phyloP scores from a whole-genome alignment of 1,140 invertebrate species.

The Nasonia giraulti region DNA sequence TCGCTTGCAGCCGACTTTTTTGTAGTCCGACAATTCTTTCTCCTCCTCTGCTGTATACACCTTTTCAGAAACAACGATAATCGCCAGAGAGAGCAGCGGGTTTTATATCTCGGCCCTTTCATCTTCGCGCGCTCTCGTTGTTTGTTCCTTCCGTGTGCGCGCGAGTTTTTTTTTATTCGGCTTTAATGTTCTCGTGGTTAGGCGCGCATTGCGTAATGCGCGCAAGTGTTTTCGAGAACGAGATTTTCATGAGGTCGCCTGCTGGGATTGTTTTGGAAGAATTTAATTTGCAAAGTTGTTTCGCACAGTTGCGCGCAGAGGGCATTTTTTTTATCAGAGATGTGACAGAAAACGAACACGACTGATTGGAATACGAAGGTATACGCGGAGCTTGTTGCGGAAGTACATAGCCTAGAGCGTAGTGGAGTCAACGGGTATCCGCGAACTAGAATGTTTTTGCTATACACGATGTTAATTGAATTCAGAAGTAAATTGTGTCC shows the following conservation, averaged over 20 bases:
- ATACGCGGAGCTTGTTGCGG: background rate
- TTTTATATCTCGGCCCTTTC: slow-evolving; percentile 35
- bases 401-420: background rate
- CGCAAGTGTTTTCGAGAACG: background rate
- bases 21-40: background rate
- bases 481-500: too few relatives aligned
- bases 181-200: background rate
- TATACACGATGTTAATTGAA: too few relatives aligned
- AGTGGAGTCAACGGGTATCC: too few relatives aligned
- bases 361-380: background rate
- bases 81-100: background rate
- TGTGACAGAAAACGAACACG: too few relatives aligned
- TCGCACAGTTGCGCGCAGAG: too few relatives aligned
- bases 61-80: slow-evolving; percentile 39
- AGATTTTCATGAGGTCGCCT: background rate
- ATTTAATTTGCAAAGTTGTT: background rate
- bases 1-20: slow-evolving; percentile 7
- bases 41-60: background rate
- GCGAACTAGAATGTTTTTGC: too few relatives aligned
- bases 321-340: too few relatives aligned
- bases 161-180: background rate
- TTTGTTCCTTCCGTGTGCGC: background rate
- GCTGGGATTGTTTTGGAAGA: background rate
- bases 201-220: background rate
- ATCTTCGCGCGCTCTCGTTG: slow-evolving; percentile 1